These are phyloP conservation scores for Osmoderma eremita DNA, from an alignment of 2,888 invertebrate genomes.

Conservation along the genomic window DNA sequence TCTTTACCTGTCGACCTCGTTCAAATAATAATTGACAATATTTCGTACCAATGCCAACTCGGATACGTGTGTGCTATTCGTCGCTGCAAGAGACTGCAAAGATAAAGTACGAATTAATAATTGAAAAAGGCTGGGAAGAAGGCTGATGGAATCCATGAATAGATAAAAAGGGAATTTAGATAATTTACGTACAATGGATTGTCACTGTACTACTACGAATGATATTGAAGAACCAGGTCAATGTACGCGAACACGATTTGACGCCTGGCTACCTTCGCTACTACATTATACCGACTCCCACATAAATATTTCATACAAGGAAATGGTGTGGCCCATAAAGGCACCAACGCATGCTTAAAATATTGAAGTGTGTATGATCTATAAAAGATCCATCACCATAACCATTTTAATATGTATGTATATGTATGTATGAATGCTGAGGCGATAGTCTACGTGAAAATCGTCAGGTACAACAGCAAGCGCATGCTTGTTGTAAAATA, in stretches of 20 bases:
- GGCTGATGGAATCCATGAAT: not conserved
- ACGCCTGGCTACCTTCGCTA: not conserved
- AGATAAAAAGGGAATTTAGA: not conserved
- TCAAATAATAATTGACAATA: constrained; percentile 33
- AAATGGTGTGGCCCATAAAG: no score
- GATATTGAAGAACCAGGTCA: constrained; percentile 12
- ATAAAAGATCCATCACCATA: constrained; percentile 20
- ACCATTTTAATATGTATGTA: constrained; percentile 7
- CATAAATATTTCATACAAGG: no score
- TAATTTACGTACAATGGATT: not conserved
- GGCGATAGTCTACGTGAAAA: no score
- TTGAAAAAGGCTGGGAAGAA: not conserved
- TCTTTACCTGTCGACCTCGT: constrained; percentile 18
- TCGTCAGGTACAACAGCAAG: no score
- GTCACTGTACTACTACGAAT: not conserved
- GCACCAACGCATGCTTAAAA: not conserved
- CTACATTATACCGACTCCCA: no score
- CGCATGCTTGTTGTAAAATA: no score
- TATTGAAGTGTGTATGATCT: constrained; percentile 1
- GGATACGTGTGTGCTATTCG: no score
- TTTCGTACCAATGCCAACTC: constrained; percentile 13
- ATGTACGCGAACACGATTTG: constrained; percentile 10
- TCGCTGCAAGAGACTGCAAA: no score
- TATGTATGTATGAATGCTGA: no score
- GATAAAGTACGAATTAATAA: not conserved